Evolutionary conservation across 1,140 invertebrate genomes (phyloP).

Genomic region (Cecropterus lyciades): DNA sequence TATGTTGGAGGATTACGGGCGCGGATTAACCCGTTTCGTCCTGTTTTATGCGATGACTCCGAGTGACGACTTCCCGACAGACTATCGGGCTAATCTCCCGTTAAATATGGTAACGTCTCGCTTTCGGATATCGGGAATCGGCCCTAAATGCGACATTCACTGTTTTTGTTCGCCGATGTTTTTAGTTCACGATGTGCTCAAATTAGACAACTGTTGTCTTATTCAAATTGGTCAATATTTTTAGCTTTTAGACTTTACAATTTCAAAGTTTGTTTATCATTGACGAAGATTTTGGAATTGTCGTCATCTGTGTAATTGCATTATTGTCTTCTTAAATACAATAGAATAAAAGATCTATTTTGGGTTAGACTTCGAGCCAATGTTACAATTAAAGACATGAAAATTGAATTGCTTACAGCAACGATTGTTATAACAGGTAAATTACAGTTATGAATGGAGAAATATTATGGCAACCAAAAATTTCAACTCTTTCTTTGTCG

Average conservation of each 20-base stretch:
- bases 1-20: slow-evolving; percentile 73
- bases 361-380: no score
- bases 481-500: slow-evolving; percentile 35
- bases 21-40: slow-evolving; percentile 70
- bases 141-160: slow-evolving; percentile 63
- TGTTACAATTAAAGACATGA: not conserved
- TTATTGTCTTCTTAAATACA: no score
- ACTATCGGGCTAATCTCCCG: slow-evolving; percentile 58
- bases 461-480: slow-evolving; percentile 17
- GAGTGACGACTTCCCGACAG: slow-evolving; percentile 64
- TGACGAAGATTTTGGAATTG: no score
- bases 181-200: slow-evolving; percentile 30
- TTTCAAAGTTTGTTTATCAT: no score
- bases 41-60: slow-evolving; percentile 63
- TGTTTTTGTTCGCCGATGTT: slow-evolving; percentile 51
- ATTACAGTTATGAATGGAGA: slow-evolving; percentile 26
- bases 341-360: no score
- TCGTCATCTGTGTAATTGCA: no score
- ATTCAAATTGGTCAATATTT: slow-evolving; percentile 1
- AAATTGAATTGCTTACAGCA: not conserved
- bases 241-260: no score
- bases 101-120: slow-evolving; percentile 64
- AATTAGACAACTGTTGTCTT: slow-evolving; percentile 17
- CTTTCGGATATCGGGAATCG: slow-evolving; percentile 50
- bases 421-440: slow-evolving; percentile 11